phyloP scores from a whole-genome alignment of 2,888 invertebrate genomes.

The Tipula vernalis region DNA sequence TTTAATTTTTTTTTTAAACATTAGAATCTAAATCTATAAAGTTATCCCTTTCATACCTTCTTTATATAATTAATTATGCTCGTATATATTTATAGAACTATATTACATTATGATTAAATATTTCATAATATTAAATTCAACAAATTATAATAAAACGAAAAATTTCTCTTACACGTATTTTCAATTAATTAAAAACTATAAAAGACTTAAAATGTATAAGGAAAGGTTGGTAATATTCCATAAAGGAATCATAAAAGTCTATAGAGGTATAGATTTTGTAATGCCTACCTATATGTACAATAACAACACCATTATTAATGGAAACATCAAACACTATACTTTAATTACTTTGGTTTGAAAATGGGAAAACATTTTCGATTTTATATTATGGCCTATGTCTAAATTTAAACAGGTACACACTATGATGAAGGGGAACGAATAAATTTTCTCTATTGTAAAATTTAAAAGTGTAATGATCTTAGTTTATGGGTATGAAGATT shows the following conservation, averaged over 20 bases:
- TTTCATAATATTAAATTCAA: neutral
- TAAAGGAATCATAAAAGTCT: neutral
- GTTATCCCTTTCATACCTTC: neutral
- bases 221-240: neutral
- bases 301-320: neutral
- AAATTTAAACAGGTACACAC: too few relatives aligned
- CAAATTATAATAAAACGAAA: neutral
- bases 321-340: neutral
- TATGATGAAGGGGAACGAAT: too few relatives aligned
- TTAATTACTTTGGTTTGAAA: neutral
- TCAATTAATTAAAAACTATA: neutral
- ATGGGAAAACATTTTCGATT: neutral
- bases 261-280: neutral
- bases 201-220: neutral
- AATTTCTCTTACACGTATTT: neutral
- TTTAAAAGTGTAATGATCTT: too few relatives aligned
- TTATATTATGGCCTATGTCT: neutral
- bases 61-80: neutral
- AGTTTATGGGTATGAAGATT: too few relatives aligned
- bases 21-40: neutral
- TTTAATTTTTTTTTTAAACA: neutral
- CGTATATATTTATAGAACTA: neutral
- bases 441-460: too few relatives aligned
- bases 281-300: neutral
- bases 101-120: neutral